Evolutionary conservation across 53 echinoderm and acorn worm species (phyloP).

Genomic region (Stichopus horrens): DNA sequence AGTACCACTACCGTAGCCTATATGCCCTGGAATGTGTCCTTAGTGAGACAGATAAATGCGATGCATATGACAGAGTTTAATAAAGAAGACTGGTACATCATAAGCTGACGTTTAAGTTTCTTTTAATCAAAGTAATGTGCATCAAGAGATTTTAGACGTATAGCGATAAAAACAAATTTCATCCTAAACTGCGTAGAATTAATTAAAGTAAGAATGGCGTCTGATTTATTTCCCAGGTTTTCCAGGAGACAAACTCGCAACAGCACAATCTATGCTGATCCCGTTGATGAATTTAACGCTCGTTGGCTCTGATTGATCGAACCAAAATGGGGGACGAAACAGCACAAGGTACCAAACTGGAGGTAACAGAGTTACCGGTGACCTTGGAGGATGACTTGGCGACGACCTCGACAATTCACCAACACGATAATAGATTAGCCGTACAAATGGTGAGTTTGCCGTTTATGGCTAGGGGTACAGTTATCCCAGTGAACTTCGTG

Average conservation of each 20-base stretch:
- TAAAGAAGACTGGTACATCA: too few relatives aligned
- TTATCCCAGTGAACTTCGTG: too few relatives aligned
- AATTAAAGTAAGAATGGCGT: neutral
- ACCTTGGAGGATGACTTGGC: neutral
- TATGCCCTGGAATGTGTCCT: too few relatives aligned
- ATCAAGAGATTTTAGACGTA: too few relatives aligned
- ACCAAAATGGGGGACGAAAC: slow-evolving; percentile 8
- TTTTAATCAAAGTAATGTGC: too few relatives aligned
- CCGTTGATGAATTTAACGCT: neutral
- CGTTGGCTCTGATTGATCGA: slow-evolving; percentile 14
- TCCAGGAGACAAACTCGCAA: neutral
- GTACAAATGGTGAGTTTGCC: neutral
- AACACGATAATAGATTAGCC: neutral
- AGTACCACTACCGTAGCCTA: too few relatives aligned
- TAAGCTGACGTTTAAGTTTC: too few relatives aligned
- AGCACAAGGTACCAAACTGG: neutral
- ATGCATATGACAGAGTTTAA: too few relatives aligned
- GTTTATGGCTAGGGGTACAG: too few relatives aligned
- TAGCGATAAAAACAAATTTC: too few relatives aligned
- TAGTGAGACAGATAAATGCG: too few relatives aligned
- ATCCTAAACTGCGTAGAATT: too few relatives aligned
- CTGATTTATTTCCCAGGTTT: neutral
- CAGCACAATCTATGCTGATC: neutral
- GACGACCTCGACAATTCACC: neutral
- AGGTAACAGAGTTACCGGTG: neutral